phyloP scores from a whole-genome alignment of 2,888 invertebrate genomes.

The Apotomis betuletana region DNA sequence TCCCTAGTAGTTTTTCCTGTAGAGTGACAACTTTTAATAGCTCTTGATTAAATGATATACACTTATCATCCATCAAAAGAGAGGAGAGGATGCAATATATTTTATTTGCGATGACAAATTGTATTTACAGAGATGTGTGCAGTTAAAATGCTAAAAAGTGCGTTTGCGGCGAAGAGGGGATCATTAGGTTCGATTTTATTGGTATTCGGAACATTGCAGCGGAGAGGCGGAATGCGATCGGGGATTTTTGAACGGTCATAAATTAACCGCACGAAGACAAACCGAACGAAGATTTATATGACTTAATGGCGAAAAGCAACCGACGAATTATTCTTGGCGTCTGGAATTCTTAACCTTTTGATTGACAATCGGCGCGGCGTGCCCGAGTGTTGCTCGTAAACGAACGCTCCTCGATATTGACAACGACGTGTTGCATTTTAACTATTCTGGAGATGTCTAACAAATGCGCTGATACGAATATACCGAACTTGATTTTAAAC shows the following conservation, averaged over 20 bases:
- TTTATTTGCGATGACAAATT: conserved; percentile 35
- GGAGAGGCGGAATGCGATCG: conserved; percentile 47
- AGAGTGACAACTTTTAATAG: conserved; percentile 37
- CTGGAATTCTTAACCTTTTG: conserved; percentile 46
- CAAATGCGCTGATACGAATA: conserved; percentile 2
- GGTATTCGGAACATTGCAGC: conserved; percentile 39
- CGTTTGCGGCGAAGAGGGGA: conserved; percentile 1
- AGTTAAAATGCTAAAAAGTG: conserved; percentile 21
- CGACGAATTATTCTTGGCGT: conserved; percentile 43
- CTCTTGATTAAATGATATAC: conserved; percentile 36
- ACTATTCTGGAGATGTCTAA: conserved; percentile 18
- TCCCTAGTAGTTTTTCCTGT: conserved; percentile 35
- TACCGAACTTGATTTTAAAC: neutral
- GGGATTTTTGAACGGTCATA: conserved; percentile 52
- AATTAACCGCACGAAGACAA: conserved; percentile 51
- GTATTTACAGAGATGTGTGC: conserved; percentile 13
- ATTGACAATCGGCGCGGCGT: conserved; percentile 44
- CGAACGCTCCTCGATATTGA: conserved; percentile 31
- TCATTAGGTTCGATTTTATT: conserved; percentile 43
- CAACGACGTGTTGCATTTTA: conserved; percentile 16
- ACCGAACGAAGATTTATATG: conserved; percentile 56
- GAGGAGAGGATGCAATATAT: conserved; percentile 24
- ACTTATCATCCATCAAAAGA: conserved; percentile 31
- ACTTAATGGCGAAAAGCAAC: conserved; percentile 49
- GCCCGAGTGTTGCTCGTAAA: conserved; percentile 42